Evolutionary conservation across 2,797 vertebrate species (phyloP), one percentile per base, ranked within the genome.

Genomic region (Falco biarmicus): DNA sequence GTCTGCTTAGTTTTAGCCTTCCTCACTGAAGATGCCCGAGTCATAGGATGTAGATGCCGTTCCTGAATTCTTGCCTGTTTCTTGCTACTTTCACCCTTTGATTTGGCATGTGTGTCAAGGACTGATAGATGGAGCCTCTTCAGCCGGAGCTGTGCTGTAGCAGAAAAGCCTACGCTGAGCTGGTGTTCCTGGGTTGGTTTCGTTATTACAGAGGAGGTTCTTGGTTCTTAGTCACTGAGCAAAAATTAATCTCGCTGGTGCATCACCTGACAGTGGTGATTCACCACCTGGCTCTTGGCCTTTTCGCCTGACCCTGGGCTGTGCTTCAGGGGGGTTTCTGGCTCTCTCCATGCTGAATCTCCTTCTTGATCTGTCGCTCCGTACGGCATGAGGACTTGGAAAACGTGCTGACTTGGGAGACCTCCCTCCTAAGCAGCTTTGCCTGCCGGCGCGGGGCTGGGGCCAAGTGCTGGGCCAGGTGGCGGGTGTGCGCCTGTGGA

Each of bases 331-430:
- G 34, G 48, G 28, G 2, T 16, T 84, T 91, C 60, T 68, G 19
- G 60, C 29, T 79, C 28, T 14, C 28, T 68, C 53, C 1, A 0
- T 4, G 2, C 32, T 6, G 3, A 54, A 57, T 89, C 71, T 73
- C 12, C 59, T 39, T 24, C 39, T 84, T 57, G 66, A 66, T 65
- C 43, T 1, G 1, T 80, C 0, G 0, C 50, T 85, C 39, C 2
- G 0, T 32, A 32, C 2, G 4, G 47, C 6, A 2, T 17, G 71
- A 75, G 64, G 76, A 39, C 6, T 4, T 81, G 84, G 87, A 73
- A 95, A 93, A 95, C 73, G 43, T 70, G 79, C 92, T 89, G 92
- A 86, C 65, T 88, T 81, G 37, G 53, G 56, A 93, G 90, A 79
- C 71, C 61, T 94, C 68, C 48, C 73, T 90, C 15, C 32, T 69